Percentiles rank a stretch among this genome's conserved stretches.
Conservation (phyloP, 2,888 invertebrate genomes). For the Drosophila lutescens region DNA sequence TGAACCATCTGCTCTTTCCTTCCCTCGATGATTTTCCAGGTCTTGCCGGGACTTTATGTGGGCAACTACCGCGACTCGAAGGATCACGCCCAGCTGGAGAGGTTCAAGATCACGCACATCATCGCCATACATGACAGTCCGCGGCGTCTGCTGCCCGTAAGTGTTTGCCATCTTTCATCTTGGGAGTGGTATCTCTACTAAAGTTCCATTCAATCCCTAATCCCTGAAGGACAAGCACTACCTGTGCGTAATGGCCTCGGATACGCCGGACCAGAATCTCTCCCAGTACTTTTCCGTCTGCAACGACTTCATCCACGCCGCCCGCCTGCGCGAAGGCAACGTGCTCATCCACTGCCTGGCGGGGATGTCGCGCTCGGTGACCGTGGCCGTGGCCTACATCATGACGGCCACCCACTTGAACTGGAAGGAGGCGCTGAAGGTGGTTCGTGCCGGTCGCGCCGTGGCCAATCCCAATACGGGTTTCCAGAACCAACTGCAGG, state of each 20-base stretch:
- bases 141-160: conserved; percentile 92
- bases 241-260: conserved; percentile 97
- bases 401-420: conserved; percentile 96
- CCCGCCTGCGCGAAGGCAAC: conserved; percentile 94
- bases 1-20: background rate
- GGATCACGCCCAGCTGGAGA: conserved; percentile 94
- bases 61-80: conserved; percentile 98
- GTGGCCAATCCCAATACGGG: conserved; percentile 98
- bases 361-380: conserved; percentile 98
- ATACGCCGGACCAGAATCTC: conserved; percentile 96
- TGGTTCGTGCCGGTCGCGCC: conserved; percentile 94
- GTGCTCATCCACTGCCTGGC: conserved; percentile 98
- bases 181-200: background rate
- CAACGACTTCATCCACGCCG: conserved; percentile 98
- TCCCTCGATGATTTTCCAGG: conserved; percentile 85
- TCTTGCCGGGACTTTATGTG: conserved; percentile 96
- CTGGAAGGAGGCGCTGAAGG: conserved; percentile 97
- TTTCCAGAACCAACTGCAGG: conserved; percentile 96
- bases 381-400: conserved; percentile 97
- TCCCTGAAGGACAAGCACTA: conserved; percentile 95
- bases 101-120: conserved; percentile 96
- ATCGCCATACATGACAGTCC: conserved; percentile 98
- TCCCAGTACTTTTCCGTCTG: conserved; percentile 96
- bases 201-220: background rate
- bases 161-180: conserved; percentile 62